Evolutionary conservation across 2,797 vertebrate species (phyloP), one percentile per base, ranked within the genome.

Genomic region (Coregonus sp.): DNA sequence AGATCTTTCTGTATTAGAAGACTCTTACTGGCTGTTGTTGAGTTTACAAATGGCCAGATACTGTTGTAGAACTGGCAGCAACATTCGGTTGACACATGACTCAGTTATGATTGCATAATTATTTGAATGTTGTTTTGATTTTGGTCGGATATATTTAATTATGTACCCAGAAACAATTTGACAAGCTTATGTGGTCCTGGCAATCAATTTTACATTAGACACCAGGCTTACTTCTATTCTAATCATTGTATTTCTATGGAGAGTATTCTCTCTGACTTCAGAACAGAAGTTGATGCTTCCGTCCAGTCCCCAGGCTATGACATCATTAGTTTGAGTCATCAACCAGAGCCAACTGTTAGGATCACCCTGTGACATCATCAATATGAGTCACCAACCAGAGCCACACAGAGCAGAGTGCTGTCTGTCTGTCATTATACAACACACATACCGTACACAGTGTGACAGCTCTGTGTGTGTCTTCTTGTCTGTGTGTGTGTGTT

Each of bases 221-320:
- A 33, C 1, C 31, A 33, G 31, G 31, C 31, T 33, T 2, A 33
- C 1, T 33, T 33, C 0, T 15, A 54, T 54, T 54, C 15, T 54
- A 16, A 54, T 16, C 2, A 15, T 54, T 16, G 12, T 4, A 16
- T 54, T 16, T 54, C 52, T 54, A 15, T 54, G 52, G 52, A 16
- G 52, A 54, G 14, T 54, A 14, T 54, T 54, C 61, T 63, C 61
- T 63, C n/a, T 31, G 50, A 18, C 54, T 29, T 4, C 29, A 56
- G 4, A 18, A 14, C 18, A n/a, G 56, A 25, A 70, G 74, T 73
- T 82, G 82, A 86, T 81, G 84, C 82, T 84, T 78, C 29, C 0
- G 81, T 73, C 74, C 81, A 80, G 84, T 84, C 84, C 82, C 80
- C 79, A 77, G 81, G 81, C 79, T 63, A 67, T 76, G 77, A 81